phyloP scores from a whole-genome alignment of 2,888 invertebrate species.

The Stegana nigrithorax region DNA sequence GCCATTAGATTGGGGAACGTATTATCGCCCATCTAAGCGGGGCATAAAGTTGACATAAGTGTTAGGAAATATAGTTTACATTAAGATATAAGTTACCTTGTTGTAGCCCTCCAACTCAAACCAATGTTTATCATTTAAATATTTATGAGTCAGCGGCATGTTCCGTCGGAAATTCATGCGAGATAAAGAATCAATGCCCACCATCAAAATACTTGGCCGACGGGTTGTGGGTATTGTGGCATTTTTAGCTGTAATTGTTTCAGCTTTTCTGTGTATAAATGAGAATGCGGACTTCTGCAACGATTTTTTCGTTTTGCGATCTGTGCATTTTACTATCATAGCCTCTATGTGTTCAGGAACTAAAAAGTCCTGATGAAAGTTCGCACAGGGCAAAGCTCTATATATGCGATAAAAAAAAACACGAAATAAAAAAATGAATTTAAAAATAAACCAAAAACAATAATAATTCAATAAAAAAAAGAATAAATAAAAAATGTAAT shows the following conservation, averaged over 20 bases:
- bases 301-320: slow-evolving; percentile 51
- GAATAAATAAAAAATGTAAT: too few relatives aligned
- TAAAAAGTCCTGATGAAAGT: slow-evolving; percentile 47
- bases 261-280: slow-evolving; percentile 69
- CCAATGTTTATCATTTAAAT: slow-evolving; percentile 76
- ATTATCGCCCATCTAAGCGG: slow-evolving; percentile 83
- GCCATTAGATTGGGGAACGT: slow-evolving; percentile 92
- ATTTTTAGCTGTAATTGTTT: background rate
- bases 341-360: slow-evolving; percentile 50
- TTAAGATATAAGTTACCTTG: slow-evolving; percentile 69
- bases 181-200: slow-evolving; percentile 89
- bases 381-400: slow-evolving; percentile 48
- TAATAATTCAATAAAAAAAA: too few relatives aligned
- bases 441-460: too few relatives aligned
- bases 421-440: background rate
- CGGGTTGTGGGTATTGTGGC: slow-evolving; percentile 34
- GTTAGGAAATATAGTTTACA: slow-evolving; percentile 1
- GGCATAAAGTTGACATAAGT: too few relatives aligned
- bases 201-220: slow-evolving; percentile 76
- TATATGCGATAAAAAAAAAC: background rate
- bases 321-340: slow-evolving; percentile 60
- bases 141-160: slow-evolving; percentile 77
- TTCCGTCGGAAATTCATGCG: slow-evolving; percentile 80
- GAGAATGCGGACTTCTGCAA: slow-evolving; percentile 70
- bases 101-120: slow-evolving; percentile 79